Percentiles rank a stretch among this genome's conserved stretches.
phyloP scores from a whole-genome alignment of 2,888 invertebrate species.

The Rugalucina vietnamica region DNA sequence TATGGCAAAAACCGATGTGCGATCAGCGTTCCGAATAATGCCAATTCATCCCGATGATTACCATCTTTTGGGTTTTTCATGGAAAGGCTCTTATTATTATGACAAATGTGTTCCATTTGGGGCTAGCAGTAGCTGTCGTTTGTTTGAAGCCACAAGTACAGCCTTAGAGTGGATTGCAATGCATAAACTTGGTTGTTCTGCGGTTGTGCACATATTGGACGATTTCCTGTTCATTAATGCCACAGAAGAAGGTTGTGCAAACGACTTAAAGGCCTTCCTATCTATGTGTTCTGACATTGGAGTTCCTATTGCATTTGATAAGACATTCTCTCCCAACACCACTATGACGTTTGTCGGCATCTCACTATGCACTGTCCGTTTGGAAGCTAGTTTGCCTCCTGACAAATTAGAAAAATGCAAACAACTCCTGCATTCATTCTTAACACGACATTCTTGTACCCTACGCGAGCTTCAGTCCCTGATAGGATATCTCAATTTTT shows the following conservation, averaged over 20 bases:
- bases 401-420: conserved; percentile 37
- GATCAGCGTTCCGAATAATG: conserved; percentile 36
- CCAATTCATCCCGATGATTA: conserved; percentile 30
- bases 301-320: conserved; percentile 33
- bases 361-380: conserved; percentile 19
- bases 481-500: conserved; percentile 43
- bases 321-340: conserved; percentile 20
- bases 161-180: conserved; percentile 37
- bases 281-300: conserved; percentile 11
- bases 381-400: conserved; percentile 34
- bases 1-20: conserved; percentile 33
- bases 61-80: conserved; percentile 32
- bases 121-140: conserved; percentile 24
- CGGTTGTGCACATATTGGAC: conserved; percentile 35
- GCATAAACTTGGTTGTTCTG: neutral
- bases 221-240: conserved; percentile 39
- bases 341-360: conserved; percentile 32
- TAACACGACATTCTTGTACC: conserved; percentile 17
- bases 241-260: neutral
- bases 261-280: neutral
- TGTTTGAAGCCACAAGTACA: conserved; percentile 34
- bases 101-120: conserved; percentile 41
- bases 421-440: neutral
- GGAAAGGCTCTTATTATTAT: conserved; percentile 28
- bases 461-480: conserved; percentile 43